A percentile compares a stretch with the other conserved stretches of the same genome.
These are phyloP conservation scores for Datnioides undecimradiatus DNA, from an alignment of 2,113 vertebrate species.

Conservation along the genomic window DNA sequence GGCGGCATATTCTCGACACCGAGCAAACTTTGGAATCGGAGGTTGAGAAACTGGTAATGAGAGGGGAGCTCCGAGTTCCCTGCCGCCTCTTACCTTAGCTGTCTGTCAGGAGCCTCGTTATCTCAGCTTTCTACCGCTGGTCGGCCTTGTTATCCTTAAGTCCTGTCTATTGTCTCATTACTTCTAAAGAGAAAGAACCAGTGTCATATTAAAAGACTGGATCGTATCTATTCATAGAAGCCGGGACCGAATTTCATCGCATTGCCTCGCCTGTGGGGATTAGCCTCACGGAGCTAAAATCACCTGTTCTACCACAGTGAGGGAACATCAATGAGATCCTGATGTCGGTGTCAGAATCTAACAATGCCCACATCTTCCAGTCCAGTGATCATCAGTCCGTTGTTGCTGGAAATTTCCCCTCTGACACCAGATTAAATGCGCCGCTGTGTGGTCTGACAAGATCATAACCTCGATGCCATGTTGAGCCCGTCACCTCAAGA, in stretches of 20 bases:
- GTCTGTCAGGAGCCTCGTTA: constrained; percentile 78
- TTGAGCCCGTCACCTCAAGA: not conserved
- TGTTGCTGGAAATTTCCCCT: constrained; percentile 5
- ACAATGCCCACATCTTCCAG: constrained; percentile 22
- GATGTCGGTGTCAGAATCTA: constrained; percentile 34
- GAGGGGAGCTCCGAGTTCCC: constrained; percentile 61
- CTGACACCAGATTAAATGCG: constrained; percentile 37
- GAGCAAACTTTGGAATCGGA: constrained; percentile 46
- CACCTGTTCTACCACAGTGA: constrained; percentile 32
- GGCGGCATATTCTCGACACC: constrained; percentile 25
- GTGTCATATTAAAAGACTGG: constrained; percentile 58
- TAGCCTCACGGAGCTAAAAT: constrained; percentile 26
- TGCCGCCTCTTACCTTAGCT: constrained; percentile 50
- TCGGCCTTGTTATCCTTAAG: constrained; percentile 73
- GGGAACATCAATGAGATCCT: constrained; percentile 27
- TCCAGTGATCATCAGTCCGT: constrained; percentile 28
- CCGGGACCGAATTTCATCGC: constrained; percentile 23
- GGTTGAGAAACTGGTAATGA: constrained; percentile 70
- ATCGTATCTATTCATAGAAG: constrained; percentile 61
- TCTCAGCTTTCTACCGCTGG: constrained; percentile 60
- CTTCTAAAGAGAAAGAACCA: constrained; percentile 53
- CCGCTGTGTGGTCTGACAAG: constrained; percentile 6
- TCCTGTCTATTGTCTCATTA: constrained; percentile 73
- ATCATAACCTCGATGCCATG: not conserved
- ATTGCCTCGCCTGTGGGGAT: constrained; percentile 31